phyloP scores from a whole-genome alignment of 1,140 invertebrate species.

The Riptortus pedestris region DNA sequence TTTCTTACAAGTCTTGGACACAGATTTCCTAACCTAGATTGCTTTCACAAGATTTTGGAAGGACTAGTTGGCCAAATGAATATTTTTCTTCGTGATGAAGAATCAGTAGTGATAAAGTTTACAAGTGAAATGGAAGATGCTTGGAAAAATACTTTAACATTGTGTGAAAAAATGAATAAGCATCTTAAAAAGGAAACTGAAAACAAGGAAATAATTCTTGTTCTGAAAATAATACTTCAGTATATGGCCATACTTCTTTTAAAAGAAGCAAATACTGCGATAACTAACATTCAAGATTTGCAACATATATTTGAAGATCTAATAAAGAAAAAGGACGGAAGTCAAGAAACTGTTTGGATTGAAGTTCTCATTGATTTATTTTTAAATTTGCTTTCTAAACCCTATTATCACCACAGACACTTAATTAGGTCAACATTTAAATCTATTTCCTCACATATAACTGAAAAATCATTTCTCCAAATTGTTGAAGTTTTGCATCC shows the following conservation, averaged over 20 bases:
- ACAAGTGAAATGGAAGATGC: not conserved
- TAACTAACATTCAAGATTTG: slow-evolving; percentile 5
- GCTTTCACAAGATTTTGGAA: not conserved
- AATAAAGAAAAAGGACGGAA: not conserved
- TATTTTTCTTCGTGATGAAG: not conserved
- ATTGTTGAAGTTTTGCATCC: slow-evolving; percentile 4
- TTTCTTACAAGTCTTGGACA: not conserved
- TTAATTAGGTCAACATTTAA: slow-evolving; percentile 1
- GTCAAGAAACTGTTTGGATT: slow-evolving; percentile 4
- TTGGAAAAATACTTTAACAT: not conserved
- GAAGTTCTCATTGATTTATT: slow-evolving; percentile 1
- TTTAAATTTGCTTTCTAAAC: slow-evolving; percentile 14
- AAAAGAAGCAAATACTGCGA: slow-evolving; percentile 4
- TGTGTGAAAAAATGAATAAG: not conserved
- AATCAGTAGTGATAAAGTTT: not conserved
- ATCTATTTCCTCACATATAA: not conserved
- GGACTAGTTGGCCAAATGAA: not conserved
- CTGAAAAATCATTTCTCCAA: slow-evolving; percentile 3
- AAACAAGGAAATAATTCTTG: not conserved
- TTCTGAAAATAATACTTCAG: slow-evolving; percentile 9
- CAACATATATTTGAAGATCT: not conserved
- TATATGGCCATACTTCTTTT: not conserved
- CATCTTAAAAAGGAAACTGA: not conserved
- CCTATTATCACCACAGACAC: slow-evolving; percentile 4
- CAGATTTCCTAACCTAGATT: not conserved